These are phyloP conservation scores for Julus scanicus DNA, from an alignment of 2,888 invertebrate genomes.

Conservation along the genomic window DNA sequence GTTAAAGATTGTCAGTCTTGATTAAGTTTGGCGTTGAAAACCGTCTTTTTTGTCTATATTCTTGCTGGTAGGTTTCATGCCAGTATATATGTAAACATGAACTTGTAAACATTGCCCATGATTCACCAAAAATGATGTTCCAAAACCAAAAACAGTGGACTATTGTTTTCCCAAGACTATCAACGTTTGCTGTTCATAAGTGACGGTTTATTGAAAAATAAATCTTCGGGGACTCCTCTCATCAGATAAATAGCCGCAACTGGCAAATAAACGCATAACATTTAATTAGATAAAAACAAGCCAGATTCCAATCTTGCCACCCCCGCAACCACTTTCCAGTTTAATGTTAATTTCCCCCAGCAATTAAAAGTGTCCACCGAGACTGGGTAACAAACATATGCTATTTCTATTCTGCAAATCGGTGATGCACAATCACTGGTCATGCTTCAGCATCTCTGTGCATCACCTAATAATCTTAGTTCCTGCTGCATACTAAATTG, in stretches of 20 bases:
- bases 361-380: constrained; percentile 28
- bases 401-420: not conserved
- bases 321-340: constrained; percentile 31
- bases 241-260: not conserved
- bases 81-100: too few species aligned
- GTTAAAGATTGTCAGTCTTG: too few species aligned
- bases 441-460: not conserved
- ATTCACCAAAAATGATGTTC: too few species aligned
- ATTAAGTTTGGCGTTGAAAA: too few species aligned
- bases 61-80: too few species aligned
- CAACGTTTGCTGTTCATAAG: not conserved
- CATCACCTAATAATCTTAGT: not conserved
- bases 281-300: constrained; percentile 8
- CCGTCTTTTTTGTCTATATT: too few species aligned
- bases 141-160: too few species aligned
- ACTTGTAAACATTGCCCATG: too few species aligned
- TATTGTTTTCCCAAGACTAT: not conserved
- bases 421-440: not conserved
- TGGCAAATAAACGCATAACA: not conserved
- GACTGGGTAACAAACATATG: constrained; percentile 7
- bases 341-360: constrained; percentile 14
- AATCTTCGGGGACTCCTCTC: not conserved
- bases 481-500: not conserved
- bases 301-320: not conserved
- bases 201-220: not conserved